Base-by-base conservation (phyloP, 2,113 vertebrate species). In the Lanius ludovicianus region DNA sequence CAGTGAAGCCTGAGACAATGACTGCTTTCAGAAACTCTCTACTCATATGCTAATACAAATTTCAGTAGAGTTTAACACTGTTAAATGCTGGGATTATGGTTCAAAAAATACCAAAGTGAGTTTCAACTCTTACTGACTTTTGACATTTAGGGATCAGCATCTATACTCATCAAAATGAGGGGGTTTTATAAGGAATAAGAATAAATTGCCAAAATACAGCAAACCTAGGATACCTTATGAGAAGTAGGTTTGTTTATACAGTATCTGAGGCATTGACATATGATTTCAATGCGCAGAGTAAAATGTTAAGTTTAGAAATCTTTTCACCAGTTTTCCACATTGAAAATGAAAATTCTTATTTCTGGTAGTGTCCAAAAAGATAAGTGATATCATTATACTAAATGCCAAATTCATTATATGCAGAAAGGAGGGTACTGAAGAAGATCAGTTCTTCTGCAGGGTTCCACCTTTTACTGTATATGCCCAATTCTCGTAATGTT, bases 1-100 rank as follows among this genome's bases (percentile, higher is more conserved):
- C 64, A 82, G 53, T 77, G 71, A 92, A 91, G 83, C 39, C 64
- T 60, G 85, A 77, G 64, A 80, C 25, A 68, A 81, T 39, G 16
- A 76, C 27, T 91, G 39, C 25, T 93, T 96, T 85, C n/a, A 90
- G 67, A 78, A 76, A 37, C 59, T 76, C 23, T 65, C n/a, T 63
- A 35, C 25, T 87, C 62, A 69, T 75, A 91, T 52, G 23, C 28
- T 88, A 84, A 89, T 75, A 56, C 42, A 44, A 20, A 6, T 83
- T 68, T 93, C 78, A 75, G 63, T 31, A 56, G 47, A 47, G 47
- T 93, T 81, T 83, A 80, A 90, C 71, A 64, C 20, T 71, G 8
- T 85, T 91, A 89, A 94, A 89, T 59, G 47, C 13, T 62, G 18
- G 25, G 71, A 92, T 64, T 92, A 73, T 70, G 44, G 47, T 79